Base-by-base conservation (phyloP, 1,140 invertebrate species). In the Drosophila parabipectinata region DNA sequence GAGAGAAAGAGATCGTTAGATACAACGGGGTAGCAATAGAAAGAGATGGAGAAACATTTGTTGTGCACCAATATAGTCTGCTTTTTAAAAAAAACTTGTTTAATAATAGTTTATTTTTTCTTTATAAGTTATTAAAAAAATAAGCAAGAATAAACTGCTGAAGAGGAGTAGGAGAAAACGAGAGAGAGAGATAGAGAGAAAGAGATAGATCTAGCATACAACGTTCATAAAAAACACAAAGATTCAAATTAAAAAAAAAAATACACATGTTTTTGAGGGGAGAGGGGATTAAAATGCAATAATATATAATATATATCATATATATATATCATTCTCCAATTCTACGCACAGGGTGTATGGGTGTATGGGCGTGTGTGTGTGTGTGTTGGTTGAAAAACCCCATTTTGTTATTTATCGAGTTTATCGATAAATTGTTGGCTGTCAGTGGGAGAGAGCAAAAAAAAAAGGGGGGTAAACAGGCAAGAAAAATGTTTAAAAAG, bases 171-270 rank as follows among this genome's bases (percentile, higher is more conserved):
- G 26, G 50, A 26, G n/a, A 47, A 30, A 15, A 21, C 55, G 34
- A 60, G 41, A 21, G 21, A 21, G 21, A 21, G 2, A 52, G 30
- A 61, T 24, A 18, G 21, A 58, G 34, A 47, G 37, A 64, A 24
- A 59, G 21, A 67, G 54, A 59, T 24, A 59, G 55, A 75, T 7
- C 53, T 69, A 69, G 56, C 68, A 72, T 69, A 71, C 52, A 71
- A 59, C 53, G 45, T 74, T 48, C 10, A 53, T 12, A 30, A 48
- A 62, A 64, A 54, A 57, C 37, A 64, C 34, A 74, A 72, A 41
- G 51, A 73, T 55, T 48, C 24, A 67, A 63, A 63, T 44, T 41
- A 41, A 10, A 44, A 52, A 26, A 52, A 26, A 72, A 72, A 62
- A 55, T 28, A 24, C 41, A 64, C 32, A 48, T 45, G 41, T 28